Evolutionary conservation across 2,797 vertebrate species (phyloP).

Genomic region (Neomorphus geoffroyi): DNA sequence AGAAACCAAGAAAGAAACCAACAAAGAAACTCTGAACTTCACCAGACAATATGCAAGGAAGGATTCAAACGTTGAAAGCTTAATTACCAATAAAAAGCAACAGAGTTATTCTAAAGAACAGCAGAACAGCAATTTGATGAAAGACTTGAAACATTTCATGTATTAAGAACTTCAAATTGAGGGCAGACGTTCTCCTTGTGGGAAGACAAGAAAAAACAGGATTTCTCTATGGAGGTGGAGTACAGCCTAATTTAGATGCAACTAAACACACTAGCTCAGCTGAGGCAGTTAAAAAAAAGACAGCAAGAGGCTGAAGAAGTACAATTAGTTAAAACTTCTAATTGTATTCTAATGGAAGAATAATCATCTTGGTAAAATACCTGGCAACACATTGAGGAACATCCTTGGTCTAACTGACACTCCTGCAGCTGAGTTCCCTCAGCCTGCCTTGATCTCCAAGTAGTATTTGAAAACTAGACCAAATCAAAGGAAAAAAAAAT

Average conservation of each 20-base stretch:
- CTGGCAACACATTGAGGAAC: neutral
- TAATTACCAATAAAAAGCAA: neutral
- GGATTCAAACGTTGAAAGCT: neutral
- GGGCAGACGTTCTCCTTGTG: neutral
- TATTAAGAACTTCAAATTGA: neutral
- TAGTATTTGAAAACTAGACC: neutral
- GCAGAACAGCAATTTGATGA: neutral
- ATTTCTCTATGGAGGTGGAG: neutral
- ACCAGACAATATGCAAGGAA: neutral
- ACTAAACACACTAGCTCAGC: neutral
- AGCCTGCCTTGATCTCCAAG: neutral
- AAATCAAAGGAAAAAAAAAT: neutral
- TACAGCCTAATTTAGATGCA: neutral
- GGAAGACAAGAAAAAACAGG: neutral
- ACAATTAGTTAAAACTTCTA: neutral
- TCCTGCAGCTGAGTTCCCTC: neutral
- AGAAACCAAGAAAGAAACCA: neutral
- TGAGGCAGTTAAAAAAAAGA: neutral
- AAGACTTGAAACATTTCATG: neutral
- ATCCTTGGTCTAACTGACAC: neutral
- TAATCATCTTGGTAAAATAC: neutral
- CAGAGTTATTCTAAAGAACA: neutral
- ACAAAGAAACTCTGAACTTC: neutral
- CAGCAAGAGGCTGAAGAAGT: neutral
- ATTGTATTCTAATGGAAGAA: neutral